Conservation (phyloP, 2,888 invertebrate genomes). For the Chymomyza caudatula region DNA sequence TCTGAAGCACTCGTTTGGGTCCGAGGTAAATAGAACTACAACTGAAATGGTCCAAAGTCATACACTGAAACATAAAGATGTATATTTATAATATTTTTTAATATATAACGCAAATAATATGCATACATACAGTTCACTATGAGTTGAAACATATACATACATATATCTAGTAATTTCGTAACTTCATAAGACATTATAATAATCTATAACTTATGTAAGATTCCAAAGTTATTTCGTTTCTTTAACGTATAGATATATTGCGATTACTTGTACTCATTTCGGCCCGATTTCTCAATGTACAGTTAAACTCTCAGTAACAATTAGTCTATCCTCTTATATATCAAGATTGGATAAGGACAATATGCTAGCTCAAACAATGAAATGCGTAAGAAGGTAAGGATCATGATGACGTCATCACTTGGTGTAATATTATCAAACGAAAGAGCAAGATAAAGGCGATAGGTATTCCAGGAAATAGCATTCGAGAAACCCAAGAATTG, state of each 20-base stretch:
- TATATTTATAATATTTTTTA: conserved; percentile 7
- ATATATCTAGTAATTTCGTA: background rate
- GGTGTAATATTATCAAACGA: too few species aligned
- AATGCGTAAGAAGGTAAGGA: too few species aligned
- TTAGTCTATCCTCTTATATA: too few species aligned
- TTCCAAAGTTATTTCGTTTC: background rate
- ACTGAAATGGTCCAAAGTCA: conserved; percentile 62
- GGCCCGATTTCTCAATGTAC: background rate
- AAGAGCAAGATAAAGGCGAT: too few species aligned
- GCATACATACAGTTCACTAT: background rate
- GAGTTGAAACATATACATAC: background rate
- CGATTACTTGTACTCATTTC: background rate
- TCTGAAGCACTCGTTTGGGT: background rate
- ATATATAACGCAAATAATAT: background rate
- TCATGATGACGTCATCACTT: too few species aligned
- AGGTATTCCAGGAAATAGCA: too few species aligned
- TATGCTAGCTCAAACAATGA: too few species aligned
- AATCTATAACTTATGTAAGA: background rate
- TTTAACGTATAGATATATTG: background rate
- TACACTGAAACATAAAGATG: conserved; percentile 44
- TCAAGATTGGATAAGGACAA: too few species aligned
- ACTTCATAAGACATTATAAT: background rate
- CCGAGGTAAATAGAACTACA: conserved; percentile 32
- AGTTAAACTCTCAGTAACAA: too few species aligned
- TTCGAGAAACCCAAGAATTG: too few species aligned